Percentiles rank a stretch among this genome's conserved stretches.
These are phyloP conservation scores for Xanthorhoe designata DNA, from an alignment of 2,888 invertebrate genomes.

Conservation along the genomic window DNA sequence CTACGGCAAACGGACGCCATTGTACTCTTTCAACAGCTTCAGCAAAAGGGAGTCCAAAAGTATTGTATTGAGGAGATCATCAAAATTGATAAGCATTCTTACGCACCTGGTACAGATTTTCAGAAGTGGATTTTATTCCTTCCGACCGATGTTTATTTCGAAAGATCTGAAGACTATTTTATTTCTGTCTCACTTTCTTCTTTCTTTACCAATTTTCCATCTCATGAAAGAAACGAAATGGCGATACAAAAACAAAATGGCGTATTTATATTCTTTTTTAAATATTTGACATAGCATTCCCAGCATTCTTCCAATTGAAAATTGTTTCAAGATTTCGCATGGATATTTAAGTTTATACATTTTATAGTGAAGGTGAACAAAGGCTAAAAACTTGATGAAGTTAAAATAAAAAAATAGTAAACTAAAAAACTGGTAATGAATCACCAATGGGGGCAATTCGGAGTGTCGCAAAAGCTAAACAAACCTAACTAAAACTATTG, in stretches of 20 bases:
- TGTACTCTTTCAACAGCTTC: constrained; percentile 62
- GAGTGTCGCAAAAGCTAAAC: too few species aligned
- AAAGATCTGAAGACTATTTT: constrained; percentile 62
- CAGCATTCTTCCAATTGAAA: constrained; percentile 4
- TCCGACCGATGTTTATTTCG: constrained; percentile 28
- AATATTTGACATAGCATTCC: background rate
- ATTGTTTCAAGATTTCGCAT: background rate
- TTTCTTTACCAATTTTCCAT: constrained; percentile 78
- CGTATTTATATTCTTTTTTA: constrained; percentile 45
- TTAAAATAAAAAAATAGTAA: too few species aligned
- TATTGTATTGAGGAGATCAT: constrained; percentile 35
- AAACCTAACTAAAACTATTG: too few species aligned
- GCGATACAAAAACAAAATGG: constrained; percentile 84
- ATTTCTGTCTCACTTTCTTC: constrained; percentile 85
- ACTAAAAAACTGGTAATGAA: too few species aligned
- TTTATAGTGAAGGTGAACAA: too few species aligned
- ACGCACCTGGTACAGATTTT: constrained; percentile 46
- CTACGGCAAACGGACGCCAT: constrained; percentile 81
- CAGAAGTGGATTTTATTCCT: constrained; percentile 21
- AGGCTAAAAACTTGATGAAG: too few species aligned
- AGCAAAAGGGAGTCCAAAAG: constrained; percentile 53
- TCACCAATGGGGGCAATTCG: too few species aligned
- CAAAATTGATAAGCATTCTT: constrained; percentile 13
- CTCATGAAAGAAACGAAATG: constrained; percentile 84
- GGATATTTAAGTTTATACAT: background rate